Base-by-base conservation (phyloP, 2,888 invertebrate species). In the Prosapia bicincta region DNA sequence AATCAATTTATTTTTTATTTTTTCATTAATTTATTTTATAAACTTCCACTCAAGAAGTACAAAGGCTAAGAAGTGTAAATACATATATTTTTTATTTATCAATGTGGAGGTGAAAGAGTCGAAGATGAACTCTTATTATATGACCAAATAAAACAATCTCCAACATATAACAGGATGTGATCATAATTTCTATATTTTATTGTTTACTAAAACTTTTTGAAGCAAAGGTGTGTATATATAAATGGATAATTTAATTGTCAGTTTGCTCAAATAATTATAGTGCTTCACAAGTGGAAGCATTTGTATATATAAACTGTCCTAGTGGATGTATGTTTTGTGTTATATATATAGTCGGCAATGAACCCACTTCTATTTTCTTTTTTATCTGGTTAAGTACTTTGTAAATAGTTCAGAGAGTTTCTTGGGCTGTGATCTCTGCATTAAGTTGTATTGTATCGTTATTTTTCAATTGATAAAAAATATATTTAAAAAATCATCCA, bases 371-470 rank as follows among this genome's bases (percentile, higher is more conserved):
- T 79, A 75, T 74, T 75, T 79, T 78, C 79, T 79, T 77, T 80
- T 79, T 77, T 78, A 79, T 78, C 78, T 79, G 76, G 76, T 79
- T 78, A 78, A 75, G 79, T 78, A 80, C 80, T 81, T 79, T 80
- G 80, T 80, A 80, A 79, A 80, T 80, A 80, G 78, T 80, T 80
- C 79, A 78, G 80, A 79, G 77, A 79, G 79, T 80, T 81, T 81
- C 81, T 80, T 81, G 81, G 82, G 82, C 82, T 82, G 82, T 82
- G 82, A 82, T 81, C 80, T 81, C 81, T 81, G 82, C 82, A 81
- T 82, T 82, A 81, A 81, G 81, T 81, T 81, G 80, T 80, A 81
- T 80, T 80, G 80, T 81, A 80, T 80, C 79, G 80, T 80, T 80
- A 80, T 80, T 80, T 80, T 80, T 80, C 79, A 79, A 80, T 80